Conservation (phyloP, 1,140 invertebrate species). For the Aradophagus sp. region DNA sequence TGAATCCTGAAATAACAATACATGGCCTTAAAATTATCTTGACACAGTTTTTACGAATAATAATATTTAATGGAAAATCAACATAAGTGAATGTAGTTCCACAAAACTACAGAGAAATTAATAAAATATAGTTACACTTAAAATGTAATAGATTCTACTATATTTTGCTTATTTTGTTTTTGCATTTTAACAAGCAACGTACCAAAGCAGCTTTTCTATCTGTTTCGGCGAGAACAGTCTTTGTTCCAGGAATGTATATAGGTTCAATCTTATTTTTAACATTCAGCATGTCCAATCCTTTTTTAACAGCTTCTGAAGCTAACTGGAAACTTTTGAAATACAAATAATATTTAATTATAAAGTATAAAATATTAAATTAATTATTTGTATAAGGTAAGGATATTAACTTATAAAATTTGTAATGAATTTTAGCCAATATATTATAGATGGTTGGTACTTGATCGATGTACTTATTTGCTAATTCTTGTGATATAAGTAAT, state of each 20-base stretch:
- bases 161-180: constrained; percentile 2
- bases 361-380: constrained; percentile 1
- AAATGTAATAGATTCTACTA: background rate
- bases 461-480: constrained; percentile 31
- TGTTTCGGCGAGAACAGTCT: constrained; percentile 41
- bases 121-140: constrained; percentile 1
- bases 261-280: constrained; percentile 8
- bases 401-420: constrained; percentile 59
- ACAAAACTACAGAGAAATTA: no score
- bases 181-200: no score
- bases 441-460: constrained; percentile 55
- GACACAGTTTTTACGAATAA: constrained; percentile 2
- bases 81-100: no score
- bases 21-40: background rate
- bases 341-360: constrained; percentile 5
- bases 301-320: constrained; percentile 39
- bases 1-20: constrained; percentile 32
- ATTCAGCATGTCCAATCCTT: constrained; percentile 46
- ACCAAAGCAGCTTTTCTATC: constrained; percentile 24
- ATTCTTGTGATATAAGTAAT: constrained; percentile 5
- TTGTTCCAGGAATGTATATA: constrained; percentile 56
- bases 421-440: constrained; percentile 53
- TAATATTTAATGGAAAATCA: background rate
- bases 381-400: background rate
- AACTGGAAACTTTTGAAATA: constrained; percentile 51